Conservation (phyloP, 2,113 vertebrate species). For the Paramisgurnus dabryanus region DNA sequence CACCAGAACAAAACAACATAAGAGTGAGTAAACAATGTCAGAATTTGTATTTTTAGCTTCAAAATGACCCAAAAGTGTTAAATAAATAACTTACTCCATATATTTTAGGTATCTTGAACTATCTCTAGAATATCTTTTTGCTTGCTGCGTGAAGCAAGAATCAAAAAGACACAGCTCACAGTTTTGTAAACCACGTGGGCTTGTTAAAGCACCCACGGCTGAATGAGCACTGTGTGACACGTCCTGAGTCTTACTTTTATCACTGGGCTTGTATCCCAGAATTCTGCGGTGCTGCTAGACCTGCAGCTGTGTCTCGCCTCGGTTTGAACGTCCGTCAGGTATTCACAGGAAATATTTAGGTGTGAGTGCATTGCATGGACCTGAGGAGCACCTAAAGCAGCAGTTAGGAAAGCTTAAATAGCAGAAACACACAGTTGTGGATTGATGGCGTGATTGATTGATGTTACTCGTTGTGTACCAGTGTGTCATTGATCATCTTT, state of each 20-base stretch:
- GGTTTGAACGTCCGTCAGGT: constrained; percentile 11
- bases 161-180: not conserved
- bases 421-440: not conserved
- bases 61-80: no score
- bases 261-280: constrained; percentile 28
- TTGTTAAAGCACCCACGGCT: constrained; percentile 25
- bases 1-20: no score
- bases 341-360: not conserved
- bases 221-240: constrained; percentile 19
- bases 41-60: no score
- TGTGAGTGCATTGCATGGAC: constrained; percentile 5
- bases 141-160: not conserved
- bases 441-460: not conserved
- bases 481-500: constrained; percentile 13
- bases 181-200: constrained; percentile 13
- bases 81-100: no score
- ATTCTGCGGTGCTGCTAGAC: constrained; percentile 18
- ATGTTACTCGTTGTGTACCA: not conserved
- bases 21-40: no score
- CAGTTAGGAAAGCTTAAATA: constrained; percentile 3
- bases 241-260: constrained; percentile 16
- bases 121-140: not conserved
- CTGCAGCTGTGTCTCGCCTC: constrained; percentile 16
- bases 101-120: no score
- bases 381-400: constrained; percentile 8